These are phyloP conservation scores for Macropodus opercularis DNA, from an alignment of 2,797 vertebrate species.

Conservation along the genomic window DNA sequence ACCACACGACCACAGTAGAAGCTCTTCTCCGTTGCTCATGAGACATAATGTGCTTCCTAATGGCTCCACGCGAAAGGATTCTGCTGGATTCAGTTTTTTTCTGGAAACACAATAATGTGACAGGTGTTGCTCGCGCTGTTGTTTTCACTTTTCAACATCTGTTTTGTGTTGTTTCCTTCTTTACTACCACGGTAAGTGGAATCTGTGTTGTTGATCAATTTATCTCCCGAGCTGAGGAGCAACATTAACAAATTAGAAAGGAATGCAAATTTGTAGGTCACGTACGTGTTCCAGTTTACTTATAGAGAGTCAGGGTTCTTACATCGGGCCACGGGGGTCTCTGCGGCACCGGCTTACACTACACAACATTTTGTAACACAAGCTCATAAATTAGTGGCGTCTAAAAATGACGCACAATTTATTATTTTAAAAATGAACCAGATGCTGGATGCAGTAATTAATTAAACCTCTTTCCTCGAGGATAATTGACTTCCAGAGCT, in stretches of 20 bases:
- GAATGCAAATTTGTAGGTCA: slow-evolving; percentile 66
- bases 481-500: slow-evolving; percentile 15
- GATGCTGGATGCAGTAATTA: slow-evolving; percentile 18
- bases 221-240: slow-evolving; percentile 36
- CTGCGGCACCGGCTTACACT: slow-evolving; percentile 4
- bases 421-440: slow-evolving; percentile 32
- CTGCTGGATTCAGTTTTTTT: background rate
- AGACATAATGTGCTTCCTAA: background rate
- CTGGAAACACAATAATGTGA: background rate
- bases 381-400: slow-evolving; percentile 15
- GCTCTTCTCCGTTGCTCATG: background rate
- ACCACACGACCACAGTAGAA: slow-evolving; percentile 5
- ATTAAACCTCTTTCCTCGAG: slow-evolving; percentile 29
- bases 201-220: slow-evolving; percentile 24
- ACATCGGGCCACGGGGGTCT: slow-evolving; percentile 4
- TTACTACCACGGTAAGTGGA: slow-evolving; percentile 1
- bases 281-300: slow-evolving; percentile 33
- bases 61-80: background rate
- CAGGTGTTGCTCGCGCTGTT: background rate
- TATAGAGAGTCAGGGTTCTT: slow-evolving; percentile 31
- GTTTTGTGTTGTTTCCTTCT: background rate
- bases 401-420: slow-evolving; percentile 25
- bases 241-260: slow-evolving; percentile 58
- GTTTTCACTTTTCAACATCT: background rate
- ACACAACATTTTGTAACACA: slow-evolving; percentile 12